Conservation (phyloP, 2,113 vertebrate genomes). For the Sphyrna mokarran region DNA sequence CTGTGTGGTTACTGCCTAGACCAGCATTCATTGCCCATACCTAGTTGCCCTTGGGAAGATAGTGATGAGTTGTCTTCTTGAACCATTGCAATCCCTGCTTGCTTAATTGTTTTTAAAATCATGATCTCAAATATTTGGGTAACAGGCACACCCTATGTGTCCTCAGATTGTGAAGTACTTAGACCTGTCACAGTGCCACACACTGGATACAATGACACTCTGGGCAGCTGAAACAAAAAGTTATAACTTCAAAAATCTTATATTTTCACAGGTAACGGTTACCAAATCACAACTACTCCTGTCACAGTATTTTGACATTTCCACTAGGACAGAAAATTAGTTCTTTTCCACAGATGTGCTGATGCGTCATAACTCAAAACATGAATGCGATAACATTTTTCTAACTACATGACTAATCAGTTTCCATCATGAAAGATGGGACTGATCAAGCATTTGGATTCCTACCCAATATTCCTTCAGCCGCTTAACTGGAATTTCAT, state of each 20-base stretch:
- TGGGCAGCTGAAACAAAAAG: slow-evolving; percentile 1
- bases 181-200: background rate
- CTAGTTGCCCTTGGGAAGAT: too few relatives aligned
- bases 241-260: too few relatives aligned
- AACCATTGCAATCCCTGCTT: background rate
- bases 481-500: slow-evolving; percentile 56
- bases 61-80: too few relatives aligned
- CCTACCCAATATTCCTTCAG: slow-evolving; percentile 61
- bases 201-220: background rate
- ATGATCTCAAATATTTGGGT: background rate
- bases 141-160: background rate
- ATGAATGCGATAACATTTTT: slow-evolving; percentile 32
- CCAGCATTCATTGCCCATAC: too few relatives aligned
- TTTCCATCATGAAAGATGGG: background rate
- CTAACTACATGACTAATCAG: slow-evolving; percentile 22
- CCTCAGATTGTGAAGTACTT: background rate
- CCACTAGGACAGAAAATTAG: background rate
- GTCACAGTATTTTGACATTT: background rate
- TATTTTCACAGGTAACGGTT: background rate
- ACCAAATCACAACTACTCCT: background rate
- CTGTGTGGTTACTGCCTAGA: too few relatives aligned
- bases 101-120: background rate
- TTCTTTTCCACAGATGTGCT: background rate
- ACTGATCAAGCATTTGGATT: slow-evolving; percentile 39
- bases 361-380: background rate